A percentile compares a stretch with the other conserved stretches of the same genome.
Evolutionary conservation across 2,797 vertebrate genomes (phyloP).

Genomic region (Gymnothorax reevesii): DNA sequence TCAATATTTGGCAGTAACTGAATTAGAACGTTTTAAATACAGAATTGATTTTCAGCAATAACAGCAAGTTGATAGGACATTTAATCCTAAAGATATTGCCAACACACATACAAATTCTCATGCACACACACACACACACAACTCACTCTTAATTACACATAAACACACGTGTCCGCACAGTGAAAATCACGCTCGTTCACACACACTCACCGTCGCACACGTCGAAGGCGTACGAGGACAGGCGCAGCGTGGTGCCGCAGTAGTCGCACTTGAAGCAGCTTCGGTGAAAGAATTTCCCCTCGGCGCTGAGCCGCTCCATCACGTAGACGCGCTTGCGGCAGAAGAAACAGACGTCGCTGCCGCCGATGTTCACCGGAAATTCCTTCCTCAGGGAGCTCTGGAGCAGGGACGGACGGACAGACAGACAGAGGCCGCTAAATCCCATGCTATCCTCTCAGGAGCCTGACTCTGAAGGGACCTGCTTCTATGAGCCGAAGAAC

Average conservation of each 20-base stretch:
- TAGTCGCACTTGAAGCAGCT: slow-evolving; percentile 90
- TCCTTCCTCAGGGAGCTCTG: slow-evolving; percentile 79
- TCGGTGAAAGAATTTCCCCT: slow-evolving; percentile 94
- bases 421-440: not conserved
- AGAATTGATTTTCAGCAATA: no score
- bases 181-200: not conserved
- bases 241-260: slow-evolving; percentile 78
- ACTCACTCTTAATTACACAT: not conserved
- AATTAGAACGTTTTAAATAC: no score
- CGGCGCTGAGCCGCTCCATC: slow-evolving; percentile 92
- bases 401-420: not conserved
- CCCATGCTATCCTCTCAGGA: no score
- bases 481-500: no score
- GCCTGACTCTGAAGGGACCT: no score
- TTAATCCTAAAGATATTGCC: not conserved
- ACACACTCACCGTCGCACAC: slow-evolving; percentile 73
- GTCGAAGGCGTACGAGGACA: slow-evolving; percentile 82
- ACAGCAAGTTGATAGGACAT: no score
- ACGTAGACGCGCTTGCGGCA: slow-evolving; percentile 87
- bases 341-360: slow-evolving; percentile 89
- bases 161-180: not conserved
- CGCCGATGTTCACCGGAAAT: slow-evolving; percentile 77
- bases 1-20: no score
- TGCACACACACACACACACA: no score
- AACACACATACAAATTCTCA: not conserved